phyloP scores from a whole-genome alignment of 2,888 invertebrate species.

The Auanema sp. region DNA sequence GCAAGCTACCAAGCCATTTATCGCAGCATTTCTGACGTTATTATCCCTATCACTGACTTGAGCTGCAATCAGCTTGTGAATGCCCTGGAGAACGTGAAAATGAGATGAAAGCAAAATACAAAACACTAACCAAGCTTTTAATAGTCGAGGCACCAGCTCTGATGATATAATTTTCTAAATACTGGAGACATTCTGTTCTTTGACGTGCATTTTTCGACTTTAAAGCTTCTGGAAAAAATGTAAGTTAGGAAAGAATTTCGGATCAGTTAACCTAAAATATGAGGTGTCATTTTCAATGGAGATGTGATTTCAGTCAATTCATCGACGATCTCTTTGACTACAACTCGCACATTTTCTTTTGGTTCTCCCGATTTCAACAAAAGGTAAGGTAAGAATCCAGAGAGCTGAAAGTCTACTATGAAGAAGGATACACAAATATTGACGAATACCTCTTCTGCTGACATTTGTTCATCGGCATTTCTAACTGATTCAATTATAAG shows the following conservation, averaged over 20 bases:
- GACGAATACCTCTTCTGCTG: conserved; percentile 83
- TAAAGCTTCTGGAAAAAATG: conserved; percentile 74
- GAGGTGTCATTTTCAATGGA: conserved; percentile 38
- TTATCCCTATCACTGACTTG: conserved; percentile 96
- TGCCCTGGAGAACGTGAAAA: conserved; percentile 64
- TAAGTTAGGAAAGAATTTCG: background rate
- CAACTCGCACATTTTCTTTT: conserved; percentile 40
- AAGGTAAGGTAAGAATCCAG: conserved; percentile 84
- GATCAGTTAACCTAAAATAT: conserved; percentile 28
- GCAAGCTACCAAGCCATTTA: conserved; percentile 88
- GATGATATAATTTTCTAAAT: conserved; percentile 77
- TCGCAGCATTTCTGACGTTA: conserved; percentile 88
- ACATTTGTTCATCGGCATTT: conserved; percentile 72
- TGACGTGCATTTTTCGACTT: conserved; percentile 96
- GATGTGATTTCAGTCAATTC: conserved; percentile 35
- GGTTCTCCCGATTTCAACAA: conserved; percentile 76
- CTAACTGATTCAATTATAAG: conserved; percentile 70
- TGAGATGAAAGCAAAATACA: background rate
- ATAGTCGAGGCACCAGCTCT: conserved; percentile 73
- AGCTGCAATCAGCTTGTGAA: conserved; percentile 85
- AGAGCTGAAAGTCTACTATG: background rate
- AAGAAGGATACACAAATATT: no score
- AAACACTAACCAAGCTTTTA: conserved; percentile 70
- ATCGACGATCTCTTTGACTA: conserved; percentile 39
- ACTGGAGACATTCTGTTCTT: conserved; percentile 91